Evolutionary conservation across 2,888 invertebrate species (phyloP).

Genomic region (Polyommatus icarus): DNA sequence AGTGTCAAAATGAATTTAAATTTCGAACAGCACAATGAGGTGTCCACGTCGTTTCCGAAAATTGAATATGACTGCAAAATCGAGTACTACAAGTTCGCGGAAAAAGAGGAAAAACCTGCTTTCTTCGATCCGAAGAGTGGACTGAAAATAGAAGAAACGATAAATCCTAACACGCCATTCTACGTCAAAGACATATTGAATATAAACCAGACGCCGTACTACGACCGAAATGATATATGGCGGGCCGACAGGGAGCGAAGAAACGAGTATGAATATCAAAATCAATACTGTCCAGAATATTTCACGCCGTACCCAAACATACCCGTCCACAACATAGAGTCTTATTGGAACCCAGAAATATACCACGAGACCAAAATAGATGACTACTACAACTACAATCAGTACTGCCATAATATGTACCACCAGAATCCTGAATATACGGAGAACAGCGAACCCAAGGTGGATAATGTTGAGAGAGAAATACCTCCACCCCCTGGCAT

Average conservation of each 20-base stretch:
- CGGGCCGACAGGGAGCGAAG: constrained; percentile 59
- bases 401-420: constrained; percentile 65
- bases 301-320: constrained; percentile 61
- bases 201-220: constrained; percentile 60
- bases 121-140: constrained; percentile 52
- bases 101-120: constrained; percentile 49
- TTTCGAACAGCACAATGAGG: constrained; percentile 69
- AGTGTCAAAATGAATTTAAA: constrained; percentile 57
- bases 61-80: constrained; percentile 61
- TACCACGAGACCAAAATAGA: constrained; percentile 64
- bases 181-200: constrained; percentile 71
- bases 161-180: constrained; percentile 61
- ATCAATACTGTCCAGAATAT: constrained; percentile 63
- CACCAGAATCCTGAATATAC: constrained; percentile 63
- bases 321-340: constrained; percentile 57
- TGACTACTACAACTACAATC: constrained; percentile 65
- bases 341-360: constrained; percentile 63
- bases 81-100: constrained; percentile 57
- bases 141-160: constrained; percentile 55
- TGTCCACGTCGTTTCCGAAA: constrained; percentile 62
- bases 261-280: constrained; percentile 59
- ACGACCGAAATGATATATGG: constrained; percentile 64
- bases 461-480: constrained; percentile 47
- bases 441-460: constrained; percentile 42
- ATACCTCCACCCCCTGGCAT: constrained; percentile 21